phyloP scores from a whole-genome alignment of 2,888 invertebrate genomes.

The Margaritifera margaritifera region DNA sequence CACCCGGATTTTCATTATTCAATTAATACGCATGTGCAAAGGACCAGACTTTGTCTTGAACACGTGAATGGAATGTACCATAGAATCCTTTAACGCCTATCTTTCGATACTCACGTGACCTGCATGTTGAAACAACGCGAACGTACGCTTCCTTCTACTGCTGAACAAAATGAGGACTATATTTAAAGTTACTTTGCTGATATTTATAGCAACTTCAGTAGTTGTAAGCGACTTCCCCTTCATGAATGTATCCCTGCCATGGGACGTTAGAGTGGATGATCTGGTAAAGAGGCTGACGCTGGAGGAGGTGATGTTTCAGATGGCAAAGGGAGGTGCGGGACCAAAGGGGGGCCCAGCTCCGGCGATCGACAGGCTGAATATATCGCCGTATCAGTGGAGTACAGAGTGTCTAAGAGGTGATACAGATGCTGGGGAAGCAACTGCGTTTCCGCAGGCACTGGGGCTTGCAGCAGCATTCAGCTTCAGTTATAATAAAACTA shows the following conservation, averaged over 20 bases:
- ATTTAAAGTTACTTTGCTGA: too few relatives aligned
- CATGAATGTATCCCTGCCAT: conserved; percentile 59
- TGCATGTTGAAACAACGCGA: too few relatives aligned
- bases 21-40: too few relatives aligned
- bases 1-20: too few relatives aligned
- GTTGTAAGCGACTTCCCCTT: conserved; percentile 54
- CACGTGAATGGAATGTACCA: too few relatives aligned
- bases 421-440: conserved; percentile 62
- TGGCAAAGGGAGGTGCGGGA: conserved; percentile 54
- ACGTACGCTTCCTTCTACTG: too few relatives aligned
- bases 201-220: not conserved
- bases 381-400: conserved; percentile 66
- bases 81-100: too few relatives aligned
- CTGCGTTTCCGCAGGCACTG: conserved; percentile 68
- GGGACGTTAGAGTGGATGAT: conserved; percentile 64
- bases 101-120: too few relatives aligned
- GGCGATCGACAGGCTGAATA: conserved; percentile 59
- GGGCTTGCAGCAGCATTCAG: conserved; percentile 69
- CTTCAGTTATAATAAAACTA: too few relatives aligned
- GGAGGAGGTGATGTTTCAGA: conserved; percentile 59
- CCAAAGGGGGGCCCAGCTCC: conserved; percentile 59
- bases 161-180: too few relatives aligned
- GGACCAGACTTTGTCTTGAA: too few relatives aligned
- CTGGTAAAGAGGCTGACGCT: conserved; percentile 61
- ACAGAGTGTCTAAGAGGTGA: conserved; percentile 69